Evolutionary conservation across 2,797 vertebrate species (phyloP).

Genomic region (Hypotaenidia okinawae): DNA sequence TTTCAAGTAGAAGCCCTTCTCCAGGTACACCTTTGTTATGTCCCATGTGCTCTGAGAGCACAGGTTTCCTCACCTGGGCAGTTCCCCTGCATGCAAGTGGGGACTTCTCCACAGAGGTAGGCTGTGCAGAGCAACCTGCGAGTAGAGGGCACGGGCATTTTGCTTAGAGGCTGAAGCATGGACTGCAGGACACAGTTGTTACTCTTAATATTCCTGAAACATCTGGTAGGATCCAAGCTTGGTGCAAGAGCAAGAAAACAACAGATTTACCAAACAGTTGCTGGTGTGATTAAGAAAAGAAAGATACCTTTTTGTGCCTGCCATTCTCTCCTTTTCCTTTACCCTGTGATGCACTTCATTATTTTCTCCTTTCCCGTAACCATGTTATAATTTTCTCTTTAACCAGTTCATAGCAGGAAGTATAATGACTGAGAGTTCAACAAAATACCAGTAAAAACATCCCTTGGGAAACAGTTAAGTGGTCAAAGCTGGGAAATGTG

Average conservation of each 20-base stretch:
- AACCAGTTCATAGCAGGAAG: slow-evolving; percentile 72
- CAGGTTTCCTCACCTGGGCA: neutral
- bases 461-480: slow-evolving; percentile 67
- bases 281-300: neutral
- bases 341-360: neutral
- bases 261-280: neutral
- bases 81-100: accelerated
- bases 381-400: slow-evolving; percentile 61
- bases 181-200: neutral
- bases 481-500: slow-evolving; percentile 62
- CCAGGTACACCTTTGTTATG: neutral
- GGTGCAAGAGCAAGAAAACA: neutral
- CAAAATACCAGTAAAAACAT: slow-evolving; percentile 67
- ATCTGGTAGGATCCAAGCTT: neutral
- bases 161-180: neutral
- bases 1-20: neutral
- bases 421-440: slow-evolving; percentile 52
- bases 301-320: accelerated
- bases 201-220: neutral
- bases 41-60: accelerated
- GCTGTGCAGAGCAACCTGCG: neutral
- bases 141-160: neutral
- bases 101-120: neutral
- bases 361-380: slow-evolving; percentile 59
- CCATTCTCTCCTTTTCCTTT: neutral